These are phyloP conservation scores for Idris sp. DNA, from an alignment of 1,140 invertebrate genomes.

Conservation along the genomic window DNA sequence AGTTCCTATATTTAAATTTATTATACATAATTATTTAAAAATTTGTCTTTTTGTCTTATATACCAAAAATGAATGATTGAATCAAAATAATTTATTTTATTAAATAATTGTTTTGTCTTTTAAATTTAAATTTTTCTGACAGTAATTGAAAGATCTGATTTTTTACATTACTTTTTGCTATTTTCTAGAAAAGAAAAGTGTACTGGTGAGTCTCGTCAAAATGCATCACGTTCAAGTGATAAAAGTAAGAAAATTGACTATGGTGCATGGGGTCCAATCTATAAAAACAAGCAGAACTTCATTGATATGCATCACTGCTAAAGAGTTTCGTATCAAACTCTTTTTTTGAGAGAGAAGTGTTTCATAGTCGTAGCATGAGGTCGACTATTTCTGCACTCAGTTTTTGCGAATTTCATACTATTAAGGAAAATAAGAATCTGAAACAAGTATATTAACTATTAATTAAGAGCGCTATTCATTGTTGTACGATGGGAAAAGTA, in stretches of 20 bases:
- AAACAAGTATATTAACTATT: conserved; percentile 5
- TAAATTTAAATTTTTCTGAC: no score
- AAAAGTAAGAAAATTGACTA: conserved; percentile 78
- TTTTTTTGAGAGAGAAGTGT: conserved; percentile 20
- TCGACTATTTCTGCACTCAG: conserved; percentile 15
- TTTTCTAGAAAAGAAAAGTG: conserved; percentile 76
- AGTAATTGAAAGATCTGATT: no score
- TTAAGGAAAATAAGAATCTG: conserved; percentile 18
- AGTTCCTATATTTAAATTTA: no score
- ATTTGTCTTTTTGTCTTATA: no score
- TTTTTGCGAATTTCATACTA: conserved; percentile 6
- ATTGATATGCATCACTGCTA: conserved; percentile 84
- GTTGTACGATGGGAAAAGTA: no score
- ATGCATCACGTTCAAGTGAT: conserved; percentile 46
- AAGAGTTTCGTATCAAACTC: conserved; percentile 21
- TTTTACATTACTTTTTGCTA: no score
- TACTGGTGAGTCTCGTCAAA: conserved; percentile 41
- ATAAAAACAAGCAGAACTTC: conserved; percentile 85
- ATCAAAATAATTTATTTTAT: background rate
- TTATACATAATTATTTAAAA: no score
- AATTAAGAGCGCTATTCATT: conserved; percentile 11
- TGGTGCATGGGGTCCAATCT: conserved; percentile 84
- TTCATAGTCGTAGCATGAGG: conserved; percentile 4
- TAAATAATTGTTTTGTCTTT: no score
- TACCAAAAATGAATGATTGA: no score